These are phyloP conservation scores for Mantis religiosa DNA, from an alignment of 2,888 invertebrate genomes.

Conservation along the genomic window DNA sequence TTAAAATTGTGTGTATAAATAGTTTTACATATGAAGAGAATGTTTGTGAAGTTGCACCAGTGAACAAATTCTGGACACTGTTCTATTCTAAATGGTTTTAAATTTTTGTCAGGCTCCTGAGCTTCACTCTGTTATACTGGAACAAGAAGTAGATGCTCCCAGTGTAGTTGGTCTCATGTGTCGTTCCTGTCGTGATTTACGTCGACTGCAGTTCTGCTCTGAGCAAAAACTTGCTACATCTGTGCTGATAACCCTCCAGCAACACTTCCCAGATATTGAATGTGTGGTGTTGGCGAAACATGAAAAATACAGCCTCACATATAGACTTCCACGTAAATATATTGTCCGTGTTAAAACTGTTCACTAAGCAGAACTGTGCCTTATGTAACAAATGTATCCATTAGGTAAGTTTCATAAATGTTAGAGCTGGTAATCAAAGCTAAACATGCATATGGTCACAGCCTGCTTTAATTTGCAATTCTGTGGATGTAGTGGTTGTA, in stretches of 20 bases:
- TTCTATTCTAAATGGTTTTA: no score
- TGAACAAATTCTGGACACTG: no score
- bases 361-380: neutral
- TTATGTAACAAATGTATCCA: no score
- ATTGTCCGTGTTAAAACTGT: neutral
- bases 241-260: neutral
- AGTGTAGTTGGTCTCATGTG: neutral
- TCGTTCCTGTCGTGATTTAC: neutral
- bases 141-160: constrained; percentile 4
- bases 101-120: neutral
- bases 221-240: neutral
- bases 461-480: no score
- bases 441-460: no score
- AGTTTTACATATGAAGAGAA: no score
- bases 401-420: no score
- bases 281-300: constrained; percentile 1
- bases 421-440: no score
- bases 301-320: constrained; percentile 6
- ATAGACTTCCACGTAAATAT: neutral
- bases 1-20: no score
- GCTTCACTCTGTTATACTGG: neutral
- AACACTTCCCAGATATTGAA: neutral
- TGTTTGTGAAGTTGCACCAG: no score
- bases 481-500: no score
- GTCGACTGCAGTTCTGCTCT: neutral